phyloP scores from a whole-genome alignment of 2,113 vertebrate genomes.

The Hoplias malabaricus region DNA sequence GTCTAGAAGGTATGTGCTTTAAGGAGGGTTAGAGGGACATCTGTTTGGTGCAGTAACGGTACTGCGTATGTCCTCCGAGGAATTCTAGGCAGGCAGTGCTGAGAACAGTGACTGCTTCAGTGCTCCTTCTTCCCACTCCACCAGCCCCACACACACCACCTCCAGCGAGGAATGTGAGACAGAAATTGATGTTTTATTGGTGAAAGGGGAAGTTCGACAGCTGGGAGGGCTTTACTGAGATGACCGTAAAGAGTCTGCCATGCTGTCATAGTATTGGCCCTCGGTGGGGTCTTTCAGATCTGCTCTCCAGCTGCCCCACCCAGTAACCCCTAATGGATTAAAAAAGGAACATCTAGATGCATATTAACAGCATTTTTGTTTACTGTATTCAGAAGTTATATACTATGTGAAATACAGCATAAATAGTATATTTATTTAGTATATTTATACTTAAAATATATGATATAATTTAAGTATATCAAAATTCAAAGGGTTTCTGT shows the following conservation, averaged over 20 bases:
- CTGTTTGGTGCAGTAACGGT: constrained; percentile 8
- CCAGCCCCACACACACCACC: constrained; percentile 52
- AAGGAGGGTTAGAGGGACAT: constrained; percentile 29
- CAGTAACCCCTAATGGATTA: background rate
- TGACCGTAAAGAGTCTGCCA: constrained; percentile 26
- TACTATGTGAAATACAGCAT: too few relatives aligned
- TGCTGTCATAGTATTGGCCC: constrained; percentile 25
- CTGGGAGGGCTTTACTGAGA: constrained; percentile 44
- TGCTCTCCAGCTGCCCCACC: background rate
- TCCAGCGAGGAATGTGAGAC: constrained; percentile 45
- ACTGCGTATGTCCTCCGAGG: constrained; percentile 6
- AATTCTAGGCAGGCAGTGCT: constrained; percentile 45
- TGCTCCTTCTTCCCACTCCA: constrained; percentile 54
- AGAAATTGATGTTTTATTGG: constrained; percentile 44
- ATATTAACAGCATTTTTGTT: too few relatives aligned
- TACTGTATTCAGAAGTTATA: too few relatives aligned
- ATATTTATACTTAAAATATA: too few relatives aligned
- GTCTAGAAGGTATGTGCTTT: constrained; percentile 11
- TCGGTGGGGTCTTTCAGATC: background rate
- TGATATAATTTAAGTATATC: too few relatives aligned
- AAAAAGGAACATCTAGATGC: background rate
- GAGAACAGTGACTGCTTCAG: constrained; percentile 56
- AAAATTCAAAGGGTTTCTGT: too few relatives aligned
- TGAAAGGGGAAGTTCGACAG: constrained; percentile 49
- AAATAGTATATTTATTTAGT: too few relatives aligned